A percentile compares a stretch with the other conserved stretches of the same genome.
Evolutionary conservation across 2,797 vertebrate species (phyloP).

Genomic region (Tamandua tetradactyla): DNA sequence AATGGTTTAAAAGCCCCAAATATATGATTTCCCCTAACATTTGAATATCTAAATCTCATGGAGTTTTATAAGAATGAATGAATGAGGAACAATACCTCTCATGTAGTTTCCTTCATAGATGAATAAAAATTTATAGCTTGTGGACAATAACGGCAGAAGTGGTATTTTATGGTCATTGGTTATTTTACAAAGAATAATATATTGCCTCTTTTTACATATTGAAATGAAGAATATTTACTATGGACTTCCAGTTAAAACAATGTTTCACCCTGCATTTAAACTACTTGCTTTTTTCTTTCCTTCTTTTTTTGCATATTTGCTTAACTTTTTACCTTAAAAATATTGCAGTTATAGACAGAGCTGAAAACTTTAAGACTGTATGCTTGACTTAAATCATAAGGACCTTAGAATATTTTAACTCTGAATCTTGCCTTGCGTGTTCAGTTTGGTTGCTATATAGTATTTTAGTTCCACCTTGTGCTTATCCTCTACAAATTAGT

Average conservation of each 20-base stretch:
- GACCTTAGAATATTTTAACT: not conserved
- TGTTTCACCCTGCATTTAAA: not conserved
- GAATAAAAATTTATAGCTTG: not conserved
- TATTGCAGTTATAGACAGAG: not conserved
- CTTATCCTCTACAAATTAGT: constrained; percentile 2
- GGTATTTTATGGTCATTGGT: not conserved
- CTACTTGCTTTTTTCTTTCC: not conserved
- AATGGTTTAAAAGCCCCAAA: not conserved
- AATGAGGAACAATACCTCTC: not conserved
- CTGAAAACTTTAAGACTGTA: not conserved
- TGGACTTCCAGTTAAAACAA: not conserved
- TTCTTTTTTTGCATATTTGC: not conserved
- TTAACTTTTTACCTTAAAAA: constrained; percentile 30
- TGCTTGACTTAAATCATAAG: not conserved
- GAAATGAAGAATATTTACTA: constrained; percentile 13
- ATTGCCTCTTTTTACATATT: not conserved
- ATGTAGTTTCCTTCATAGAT: not conserved
- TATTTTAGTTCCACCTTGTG: not conserved
- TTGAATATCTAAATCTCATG: not conserved
- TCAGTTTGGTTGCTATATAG: not conserved
- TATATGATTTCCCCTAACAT: not conserved
- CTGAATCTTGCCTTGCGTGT: constrained; percentile 5
- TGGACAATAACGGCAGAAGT: not conserved
- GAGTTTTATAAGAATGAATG: constrained; percentile 26
- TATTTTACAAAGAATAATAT: not conserved